Conservation (phyloP, 2,113 vertebrate species). For the Hippopotamus amphibius region DNA sequence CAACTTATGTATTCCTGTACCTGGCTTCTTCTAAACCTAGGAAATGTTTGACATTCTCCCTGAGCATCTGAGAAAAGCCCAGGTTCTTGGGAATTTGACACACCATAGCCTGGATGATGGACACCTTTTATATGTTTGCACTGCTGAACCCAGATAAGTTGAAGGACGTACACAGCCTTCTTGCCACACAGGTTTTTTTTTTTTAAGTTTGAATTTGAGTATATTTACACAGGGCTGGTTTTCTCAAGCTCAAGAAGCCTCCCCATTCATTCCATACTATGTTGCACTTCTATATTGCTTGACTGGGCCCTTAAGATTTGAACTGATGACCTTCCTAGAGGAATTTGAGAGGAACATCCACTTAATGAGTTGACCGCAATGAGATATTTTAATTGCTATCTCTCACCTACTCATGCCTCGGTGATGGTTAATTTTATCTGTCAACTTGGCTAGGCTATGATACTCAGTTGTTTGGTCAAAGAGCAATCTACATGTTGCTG, state of each 20-base stretch:
- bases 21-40: constrained; percentile 93
- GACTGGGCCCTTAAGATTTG: background rate
- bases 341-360: background rate
- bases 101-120: accelerated
- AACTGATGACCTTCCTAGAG: background rate
- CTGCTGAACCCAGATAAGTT: background rate
- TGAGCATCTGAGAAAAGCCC: background rate
- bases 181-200: no score
- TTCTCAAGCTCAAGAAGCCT: background rate
- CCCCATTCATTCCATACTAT: no score
- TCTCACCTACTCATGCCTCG: background rate
- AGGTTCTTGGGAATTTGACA: background rate
- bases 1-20: constrained; percentile 92
- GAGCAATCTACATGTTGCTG: no score
- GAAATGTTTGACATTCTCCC: constrained; percentile 86
- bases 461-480: background rate
- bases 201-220: background rate
- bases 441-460: background rate
- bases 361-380: background rate
- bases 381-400: background rate
- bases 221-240: background rate
- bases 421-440: background rate
- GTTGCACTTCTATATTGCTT: background rate
- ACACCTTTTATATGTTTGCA: accelerated
- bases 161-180: background rate